phyloP scores from a whole-genome alignment of 2,888 invertebrate species.

The Amphiduros pacificus region DNA sequence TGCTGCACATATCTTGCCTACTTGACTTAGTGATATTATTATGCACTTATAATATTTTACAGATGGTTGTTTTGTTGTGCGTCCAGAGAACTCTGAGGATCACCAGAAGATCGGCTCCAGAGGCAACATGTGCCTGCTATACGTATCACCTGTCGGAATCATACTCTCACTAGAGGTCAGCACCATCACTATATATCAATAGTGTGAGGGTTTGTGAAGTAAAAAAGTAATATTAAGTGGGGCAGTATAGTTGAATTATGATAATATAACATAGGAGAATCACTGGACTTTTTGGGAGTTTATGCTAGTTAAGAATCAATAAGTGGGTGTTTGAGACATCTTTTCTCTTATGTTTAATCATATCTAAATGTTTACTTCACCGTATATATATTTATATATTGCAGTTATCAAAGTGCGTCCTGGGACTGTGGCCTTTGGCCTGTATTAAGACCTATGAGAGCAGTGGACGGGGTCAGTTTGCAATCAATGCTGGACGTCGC shows the following conservation, averaged over 20 bases:
- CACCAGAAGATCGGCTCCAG: conserved; percentile 49
- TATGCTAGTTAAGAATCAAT: too few relatives aligned
- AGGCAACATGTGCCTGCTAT: conserved; percentile 51
- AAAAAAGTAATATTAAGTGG: too few relatives aligned
- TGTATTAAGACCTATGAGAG: conserved; percentile 54
- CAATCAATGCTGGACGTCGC: conserved; percentile 49
- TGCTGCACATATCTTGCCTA: too few relatives aligned
- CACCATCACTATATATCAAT: not conserved
- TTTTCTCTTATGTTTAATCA: too few relatives aligned
- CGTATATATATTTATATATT: conserved; percentile 14
- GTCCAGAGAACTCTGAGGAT: conserved; percentile 52
- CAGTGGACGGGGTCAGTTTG: conserved; percentile 48
- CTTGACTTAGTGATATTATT: not conserved
- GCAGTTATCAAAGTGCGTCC: conserved; percentile 45
- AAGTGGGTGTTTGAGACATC: too few relatives aligned
- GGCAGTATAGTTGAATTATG: not conserved
- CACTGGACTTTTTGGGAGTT: too few relatives aligned
- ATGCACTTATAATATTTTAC: not conserved
- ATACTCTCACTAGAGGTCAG: conserved; percentile 52
- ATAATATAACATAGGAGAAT: too few relatives aligned
- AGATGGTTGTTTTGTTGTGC: conserved; percentile 49
- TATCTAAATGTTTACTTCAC: too few relatives aligned
- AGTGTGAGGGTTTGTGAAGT: not conserved
- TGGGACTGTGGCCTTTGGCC: conserved; percentile 57
- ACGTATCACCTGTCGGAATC: conserved; percentile 53